Base-by-base conservation (phyloP, 2,888 invertebrate genomes). In the Limnephilus marmoratus region DNA sequence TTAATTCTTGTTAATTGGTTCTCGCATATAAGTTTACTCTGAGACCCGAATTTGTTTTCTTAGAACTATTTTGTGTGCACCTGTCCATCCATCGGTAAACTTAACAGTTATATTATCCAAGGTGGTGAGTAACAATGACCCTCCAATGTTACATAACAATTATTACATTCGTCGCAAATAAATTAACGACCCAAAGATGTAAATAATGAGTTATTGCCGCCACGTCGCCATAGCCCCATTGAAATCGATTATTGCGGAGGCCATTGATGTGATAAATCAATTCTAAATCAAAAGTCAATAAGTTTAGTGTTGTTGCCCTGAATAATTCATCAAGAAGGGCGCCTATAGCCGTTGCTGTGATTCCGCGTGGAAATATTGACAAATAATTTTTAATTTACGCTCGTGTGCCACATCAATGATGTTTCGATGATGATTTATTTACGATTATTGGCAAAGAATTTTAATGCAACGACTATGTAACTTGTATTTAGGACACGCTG, bases 261-360 rank as follows among this genome's bases (percentile, higher is more conserved):
- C 68, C 68, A 68, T 68, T 68, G 68, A 68, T 68, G 68, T 68
- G 68, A 68, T 68, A 68, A 68, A 68, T 68, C 68, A 68, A 68
- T 68, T 68, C 68, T 24, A 68, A 24, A 68, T 68, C 68, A 68
- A 68, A 68, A 68, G 68, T 68, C 24, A 68, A n/a, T 68, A 68
- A 68, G 68, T 68, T 24, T 68, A 24, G 68, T 68, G 24, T 9
- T 24, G 24, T 9, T 68, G 53, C 4, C 53, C 53, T 18, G 53
- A 68, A 68, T 68, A 9, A 68, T 68, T 68, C 9, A 68, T n/a
- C 68, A 68, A 68, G 68, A 68, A 68, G 24, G 68, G 68, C 68
- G 68, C 68, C 68, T 18, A 68, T 24, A 3, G 24, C 18, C 24
- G 24, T 7, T 68, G 68, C 68, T 68, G 68, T 68, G 24, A 68